phyloP scores from a whole-genome alignment of 2,113 vertebrate genomes.

The Microcebus murinus region DNA sequence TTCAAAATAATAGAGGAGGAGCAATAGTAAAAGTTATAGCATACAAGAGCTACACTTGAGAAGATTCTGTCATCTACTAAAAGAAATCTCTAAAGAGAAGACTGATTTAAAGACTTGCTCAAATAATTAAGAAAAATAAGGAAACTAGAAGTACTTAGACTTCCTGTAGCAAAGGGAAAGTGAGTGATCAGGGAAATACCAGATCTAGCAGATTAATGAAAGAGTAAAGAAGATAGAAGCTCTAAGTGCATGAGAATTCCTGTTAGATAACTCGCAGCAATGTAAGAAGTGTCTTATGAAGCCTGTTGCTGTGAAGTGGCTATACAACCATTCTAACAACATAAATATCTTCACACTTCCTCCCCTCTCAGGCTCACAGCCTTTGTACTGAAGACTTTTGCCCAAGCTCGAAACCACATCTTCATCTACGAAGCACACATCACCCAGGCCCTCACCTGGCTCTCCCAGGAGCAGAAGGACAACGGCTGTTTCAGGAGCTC shows the following conservation, averaged over 20 bases:
- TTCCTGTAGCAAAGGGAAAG: neutral
- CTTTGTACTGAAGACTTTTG: slow-evolving; percentile 86
- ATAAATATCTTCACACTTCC: neutral
- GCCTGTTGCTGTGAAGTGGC: neutral
- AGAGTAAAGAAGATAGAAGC: neutral
- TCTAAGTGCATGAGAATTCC: neutral
- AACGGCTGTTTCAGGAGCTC: slow-evolving; percentile 85
- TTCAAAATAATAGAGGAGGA: neutral
- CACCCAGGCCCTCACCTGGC: slow-evolving; percentile 77
- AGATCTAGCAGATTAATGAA: neutral
- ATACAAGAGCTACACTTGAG: neutral
- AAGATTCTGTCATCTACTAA: neutral
- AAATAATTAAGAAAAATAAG: slow-evolving; percentile 4
- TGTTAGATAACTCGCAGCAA: neutral
- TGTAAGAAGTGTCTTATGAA: neutral
- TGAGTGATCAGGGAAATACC: neutral
- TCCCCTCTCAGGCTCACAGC: slow-evolving; percentile 82
- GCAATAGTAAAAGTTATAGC: neutral
- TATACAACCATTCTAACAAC: neutral
- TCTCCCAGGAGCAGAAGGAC: slow-evolving; percentile 81
- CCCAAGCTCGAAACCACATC: slow-evolving; percentile 81
- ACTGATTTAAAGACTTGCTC: neutral
- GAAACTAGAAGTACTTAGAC: neutral
- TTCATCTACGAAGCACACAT: slow-evolving; percentile 82
- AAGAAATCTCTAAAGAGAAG: slow-evolving; percentile 10